These are phyloP conservation scores for Nannospalax galili DNA, from an alignment of 2,113 vertebrate genomes.

Conservation along the genomic window DNA sequence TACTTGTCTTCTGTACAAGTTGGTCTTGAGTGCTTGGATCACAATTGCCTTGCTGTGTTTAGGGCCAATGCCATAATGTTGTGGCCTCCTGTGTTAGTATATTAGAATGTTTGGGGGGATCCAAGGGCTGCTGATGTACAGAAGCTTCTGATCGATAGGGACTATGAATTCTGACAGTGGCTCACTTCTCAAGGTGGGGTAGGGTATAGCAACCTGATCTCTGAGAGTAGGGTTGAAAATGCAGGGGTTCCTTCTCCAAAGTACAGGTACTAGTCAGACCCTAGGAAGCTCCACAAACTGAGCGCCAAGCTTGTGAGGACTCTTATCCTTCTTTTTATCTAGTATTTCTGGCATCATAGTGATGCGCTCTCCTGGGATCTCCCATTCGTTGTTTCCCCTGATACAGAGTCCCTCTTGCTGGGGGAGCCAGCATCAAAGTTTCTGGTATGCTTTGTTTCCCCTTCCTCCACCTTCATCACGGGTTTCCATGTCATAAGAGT, in stretches of 20 bases:
- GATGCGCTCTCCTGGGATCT: neutral
- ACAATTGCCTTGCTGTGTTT: neutral
- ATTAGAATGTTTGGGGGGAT: neutral
- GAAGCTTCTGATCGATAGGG: neutral
- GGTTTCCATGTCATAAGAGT: accelerated
- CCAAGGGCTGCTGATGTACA: too few species aligned
- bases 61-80: neutral
- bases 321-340: neutral
- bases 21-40: neutral
- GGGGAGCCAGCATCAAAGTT: neutral
- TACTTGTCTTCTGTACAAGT: neutral
- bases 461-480: neutral
- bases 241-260: neutral
- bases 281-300: neutral
- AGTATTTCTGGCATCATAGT: neutral
- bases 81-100: neutral
- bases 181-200: neutral
- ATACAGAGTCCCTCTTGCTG: neutral
- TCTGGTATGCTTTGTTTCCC: neutral
- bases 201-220: neutral
- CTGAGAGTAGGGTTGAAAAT: too few species aligned
- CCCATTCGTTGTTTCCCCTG: neutral
- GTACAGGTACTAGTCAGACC: neutral
- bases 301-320: neutral
- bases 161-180: neutral